These are phyloP conservation scores for Salticus scenicus DNA, from an alignment of 2,888 invertebrate genomes.

Conservation along the genomic window DNA sequence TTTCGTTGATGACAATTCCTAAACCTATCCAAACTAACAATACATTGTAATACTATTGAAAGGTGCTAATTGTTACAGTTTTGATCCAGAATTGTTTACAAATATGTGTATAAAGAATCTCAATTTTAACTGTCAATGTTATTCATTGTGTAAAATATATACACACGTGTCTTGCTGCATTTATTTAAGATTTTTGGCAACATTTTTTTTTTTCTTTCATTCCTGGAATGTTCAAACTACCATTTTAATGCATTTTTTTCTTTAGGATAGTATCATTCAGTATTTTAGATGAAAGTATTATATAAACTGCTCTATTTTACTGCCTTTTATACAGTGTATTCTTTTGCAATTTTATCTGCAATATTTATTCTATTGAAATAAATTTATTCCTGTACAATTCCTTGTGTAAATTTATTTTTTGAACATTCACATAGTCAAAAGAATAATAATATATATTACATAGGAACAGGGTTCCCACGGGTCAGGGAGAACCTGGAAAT, in stretches of 20 bases:
- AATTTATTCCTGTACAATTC: not conserved
- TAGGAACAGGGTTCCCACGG: too few species aligned
- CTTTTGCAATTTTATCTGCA: not conserved
- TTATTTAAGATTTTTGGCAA: not conserved
- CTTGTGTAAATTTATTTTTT: too few species aligned
- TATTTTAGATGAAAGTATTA: not conserved
- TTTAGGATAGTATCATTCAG: not conserved
- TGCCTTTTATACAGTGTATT: not conserved
- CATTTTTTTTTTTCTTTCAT: too few species aligned
- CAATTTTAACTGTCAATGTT: not conserved
- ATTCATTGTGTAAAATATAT: not conserved
- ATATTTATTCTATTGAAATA: not conserved
- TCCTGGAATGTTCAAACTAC: too few species aligned
- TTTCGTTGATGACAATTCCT: not conserved
- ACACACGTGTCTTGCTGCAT: not conserved
- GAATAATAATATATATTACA: too few species aligned
- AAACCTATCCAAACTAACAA: not conserved
- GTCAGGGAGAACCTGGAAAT: too few species aligned
- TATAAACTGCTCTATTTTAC: not conserved
- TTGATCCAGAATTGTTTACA: not conserved
- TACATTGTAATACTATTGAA: not conserved
- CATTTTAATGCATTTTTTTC: too few species aligned
- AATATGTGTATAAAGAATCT: not conserved
- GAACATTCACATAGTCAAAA: too few species aligned
- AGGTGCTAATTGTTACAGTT: not conserved